phyloP scores from a whole-genome alignment of 2,113 vertebrate species.

The Cebidichthys violaceus region DNA sequence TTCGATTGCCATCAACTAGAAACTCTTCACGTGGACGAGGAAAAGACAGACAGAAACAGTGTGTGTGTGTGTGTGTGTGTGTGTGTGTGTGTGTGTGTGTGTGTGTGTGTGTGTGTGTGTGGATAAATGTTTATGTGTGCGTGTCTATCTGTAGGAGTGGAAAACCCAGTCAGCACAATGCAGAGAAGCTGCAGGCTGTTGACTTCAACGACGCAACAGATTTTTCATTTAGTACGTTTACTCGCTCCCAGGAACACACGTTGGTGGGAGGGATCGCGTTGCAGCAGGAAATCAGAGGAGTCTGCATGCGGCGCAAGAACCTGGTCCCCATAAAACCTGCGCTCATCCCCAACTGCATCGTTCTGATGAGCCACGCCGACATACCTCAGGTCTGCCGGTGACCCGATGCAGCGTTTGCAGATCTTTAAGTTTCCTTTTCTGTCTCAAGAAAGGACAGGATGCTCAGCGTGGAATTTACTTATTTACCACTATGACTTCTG shows the following conservation, averaged over 20 bases:
- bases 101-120: slow-evolving; percentile 9
- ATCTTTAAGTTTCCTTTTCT: not conserved
- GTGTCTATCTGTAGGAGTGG: slow-evolving; percentile 11
- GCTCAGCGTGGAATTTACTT: not conserved
- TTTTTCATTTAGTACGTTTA: slow-evolving; percentile 35
- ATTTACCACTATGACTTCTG: not conserved
- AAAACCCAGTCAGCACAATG: slow-evolving; percentile 38
- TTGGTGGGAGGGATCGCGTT: slow-evolving; percentile 6
- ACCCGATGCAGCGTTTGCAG: not conserved
- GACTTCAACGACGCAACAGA: slow-evolving; percentile 29
- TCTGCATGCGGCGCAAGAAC: slow-evolving; percentile 2
- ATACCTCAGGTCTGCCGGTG: not conserved
- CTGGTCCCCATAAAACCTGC: slow-evolving; percentile 4
- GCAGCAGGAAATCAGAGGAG: not conserved
- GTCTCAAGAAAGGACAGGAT: not conserved
- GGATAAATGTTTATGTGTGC: slow-evolving; percentile 34
- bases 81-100: slow-evolving; percentile 44
- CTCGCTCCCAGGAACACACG: slow-evolving; percentile 10
- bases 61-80: too few relatives aligned
- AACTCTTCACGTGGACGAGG: slow-evolving; percentile 9
- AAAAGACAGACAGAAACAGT: not conserved
- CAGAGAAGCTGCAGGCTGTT: slow-evolving; percentile 36
- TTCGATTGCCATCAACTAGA: slow-evolving; percentile 29
- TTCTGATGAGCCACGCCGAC: not conserved
- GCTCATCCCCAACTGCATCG: not conserved